A percentile compares a stretch with the other conserved stretches of the same genome.
Evolutionary conservation across 1,140 invertebrate species (phyloP).

Genomic region (Dinothrombium tinctorium): DNA sequence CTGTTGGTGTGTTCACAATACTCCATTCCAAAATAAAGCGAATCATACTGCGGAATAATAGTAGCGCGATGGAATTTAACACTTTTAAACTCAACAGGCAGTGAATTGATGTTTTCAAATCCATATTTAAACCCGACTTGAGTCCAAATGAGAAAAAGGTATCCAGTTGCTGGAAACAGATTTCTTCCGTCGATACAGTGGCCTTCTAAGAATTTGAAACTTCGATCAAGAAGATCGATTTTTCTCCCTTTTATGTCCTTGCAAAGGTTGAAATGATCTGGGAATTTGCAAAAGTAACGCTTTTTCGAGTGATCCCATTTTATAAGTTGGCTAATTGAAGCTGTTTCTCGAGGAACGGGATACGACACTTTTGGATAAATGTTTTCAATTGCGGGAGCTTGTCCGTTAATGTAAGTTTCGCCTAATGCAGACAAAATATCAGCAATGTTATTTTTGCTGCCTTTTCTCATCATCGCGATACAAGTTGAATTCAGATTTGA

Average conservation of each 20-base stretch:
- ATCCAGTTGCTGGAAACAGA: conserved; percentile 82
- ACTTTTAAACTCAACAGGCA: conserved; percentile 49
- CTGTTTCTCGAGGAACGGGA: conserved; percentile 25
- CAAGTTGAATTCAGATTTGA: conserved; percentile 20
- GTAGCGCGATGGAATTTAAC: conserved; percentile 70
- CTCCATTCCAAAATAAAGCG: no score
- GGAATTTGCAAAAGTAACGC: conserved; percentile 47
- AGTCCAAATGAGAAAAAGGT: conserved; percentile 32
- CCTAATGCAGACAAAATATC: conserved; percentile 28
- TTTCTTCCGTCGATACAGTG: conserved; percentile 80
- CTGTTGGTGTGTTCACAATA: no score
- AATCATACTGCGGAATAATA: no score
- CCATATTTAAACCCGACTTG: no score
- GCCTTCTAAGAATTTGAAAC: conserved; percentile 48
- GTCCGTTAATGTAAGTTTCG: conserved; percentile 48
- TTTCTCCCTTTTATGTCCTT: conserved; percentile 46
- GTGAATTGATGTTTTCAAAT: no score
- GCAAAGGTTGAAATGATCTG: conserved; percentile 15
- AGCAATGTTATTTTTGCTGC: conserved; percentile 36
- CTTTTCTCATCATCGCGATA: conserved; percentile 19
- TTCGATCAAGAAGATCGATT: conserved; percentile 35
- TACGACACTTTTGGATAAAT: conserved; percentile 20
- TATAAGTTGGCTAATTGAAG: conserved; percentile 24
- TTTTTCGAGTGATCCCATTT: conserved; percentile 29
- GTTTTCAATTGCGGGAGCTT: conserved; percentile 31